phyloP scores from a whole-genome alignment of 2,888 invertebrate genomes.

The Selenia dentaria region DNA sequence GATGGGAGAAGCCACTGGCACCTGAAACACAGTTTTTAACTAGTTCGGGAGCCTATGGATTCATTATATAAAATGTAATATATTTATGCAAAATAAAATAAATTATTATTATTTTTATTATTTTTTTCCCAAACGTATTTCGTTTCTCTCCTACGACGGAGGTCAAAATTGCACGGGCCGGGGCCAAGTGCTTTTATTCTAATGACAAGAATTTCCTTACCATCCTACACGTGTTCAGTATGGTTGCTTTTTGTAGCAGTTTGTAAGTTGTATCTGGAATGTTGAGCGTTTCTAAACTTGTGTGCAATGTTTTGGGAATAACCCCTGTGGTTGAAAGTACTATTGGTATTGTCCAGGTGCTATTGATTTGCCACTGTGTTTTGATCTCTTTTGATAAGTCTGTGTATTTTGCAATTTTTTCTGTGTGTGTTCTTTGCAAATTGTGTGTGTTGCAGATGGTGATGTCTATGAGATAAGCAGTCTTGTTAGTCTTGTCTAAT shows the following conservation, averaged over 20 bases:
- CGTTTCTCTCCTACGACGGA: not conserved
- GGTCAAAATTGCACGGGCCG: not conserved
- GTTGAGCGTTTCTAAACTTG: not conserved
- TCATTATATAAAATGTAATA: too few relatives aligned
- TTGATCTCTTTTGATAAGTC: not conserved
- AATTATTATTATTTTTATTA: too few relatives aligned
- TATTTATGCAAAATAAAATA: too few relatives aligned
- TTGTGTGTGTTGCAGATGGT: not conserved
- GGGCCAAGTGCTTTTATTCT: not conserved
- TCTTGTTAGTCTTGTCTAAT: not conserved
- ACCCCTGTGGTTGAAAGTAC: not conserved
- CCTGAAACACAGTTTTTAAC: too few relatives aligned
- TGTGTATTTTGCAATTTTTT: not conserved
- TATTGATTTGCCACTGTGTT: not conserved
- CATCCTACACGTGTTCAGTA: not conserved
- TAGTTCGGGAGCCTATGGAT: too few relatives aligned
- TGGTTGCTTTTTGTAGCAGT: too few relatives aligned
- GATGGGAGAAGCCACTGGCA: too few relatives aligned
- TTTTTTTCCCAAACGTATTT: too few relatives aligned
- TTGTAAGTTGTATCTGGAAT: too few relatives aligned
- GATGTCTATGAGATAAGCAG: not conserved
- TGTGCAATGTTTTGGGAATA: not conserved
- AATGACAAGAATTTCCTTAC: not conserved
- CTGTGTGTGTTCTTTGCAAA: not conserved
- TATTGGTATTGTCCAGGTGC: not conserved